Percentiles rank a stretch among this genome's conserved stretches.
Conservation (phyloP, 92 coral and sea anemone genomes). For the Heliopora coerulea region DNA sequence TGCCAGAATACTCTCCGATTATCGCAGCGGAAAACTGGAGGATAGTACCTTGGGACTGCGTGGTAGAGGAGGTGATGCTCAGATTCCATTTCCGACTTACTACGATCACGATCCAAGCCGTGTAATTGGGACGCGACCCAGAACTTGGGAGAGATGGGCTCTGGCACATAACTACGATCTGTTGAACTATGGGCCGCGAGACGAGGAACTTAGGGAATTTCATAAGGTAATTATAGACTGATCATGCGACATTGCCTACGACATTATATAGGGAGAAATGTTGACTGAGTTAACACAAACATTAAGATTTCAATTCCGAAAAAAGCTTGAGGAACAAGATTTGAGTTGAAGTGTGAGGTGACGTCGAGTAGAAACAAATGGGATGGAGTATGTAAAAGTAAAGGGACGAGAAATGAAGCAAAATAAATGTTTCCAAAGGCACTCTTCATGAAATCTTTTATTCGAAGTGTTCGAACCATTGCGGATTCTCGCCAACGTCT, state of each 20-base stretch:
- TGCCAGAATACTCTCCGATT: conserved; percentile 78
- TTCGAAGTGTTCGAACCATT: too few relatives aligned
- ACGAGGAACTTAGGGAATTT: conserved; percentile 60
- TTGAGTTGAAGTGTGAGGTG: conserved; percentile 8
- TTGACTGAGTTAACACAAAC: too few relatives aligned
- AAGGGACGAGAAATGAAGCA: too few relatives aligned
- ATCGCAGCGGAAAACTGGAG: conserved; percentile 68
- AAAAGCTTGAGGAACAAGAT: too few relatives aligned
- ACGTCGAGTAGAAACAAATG: too few relatives aligned
- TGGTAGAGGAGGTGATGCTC: conserved; percentile 87
- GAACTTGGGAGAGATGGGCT: conserved; percentile 92
- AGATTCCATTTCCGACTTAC: conserved; percentile 89
- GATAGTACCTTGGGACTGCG: conserved; percentile 77
- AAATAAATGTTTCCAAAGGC: too few relatives aligned
- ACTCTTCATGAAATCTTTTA: too few relatives aligned
- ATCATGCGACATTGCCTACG: too few relatives aligned
- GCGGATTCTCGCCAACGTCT: too few relatives aligned
- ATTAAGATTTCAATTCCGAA: too few relatives aligned
- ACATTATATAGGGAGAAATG: too few relatives aligned
- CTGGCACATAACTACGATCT: conserved; percentile 79
- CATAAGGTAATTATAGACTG: conserved; percentile 63
- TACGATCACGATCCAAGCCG: conserved; percentile 92
- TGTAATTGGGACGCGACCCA: conserved; percentile 87
- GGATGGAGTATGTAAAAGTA: too few relatives aligned
- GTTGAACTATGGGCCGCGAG: conserved; percentile 66